Evolutionary conservation across 2,888 invertebrate genomes (phyloP), one percentile per base, ranked within the genome.

Genomic region (Podotricha telesiphe): DNA sequence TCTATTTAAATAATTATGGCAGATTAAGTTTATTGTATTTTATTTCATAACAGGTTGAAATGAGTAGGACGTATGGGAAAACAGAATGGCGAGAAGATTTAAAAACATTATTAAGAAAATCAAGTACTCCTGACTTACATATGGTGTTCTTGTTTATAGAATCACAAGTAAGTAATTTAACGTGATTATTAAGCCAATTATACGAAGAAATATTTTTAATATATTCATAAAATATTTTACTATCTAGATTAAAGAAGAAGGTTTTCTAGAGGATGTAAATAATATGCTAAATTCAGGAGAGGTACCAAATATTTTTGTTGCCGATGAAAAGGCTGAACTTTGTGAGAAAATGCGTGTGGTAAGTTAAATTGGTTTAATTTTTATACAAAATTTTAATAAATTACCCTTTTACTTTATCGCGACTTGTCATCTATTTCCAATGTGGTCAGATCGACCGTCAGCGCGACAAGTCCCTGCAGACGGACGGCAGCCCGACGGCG

Each of bases 241-340:
- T 20, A 48, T 28, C 10, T n/a, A 97, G 95, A 97, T 98, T 47
- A 98, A 98, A 93, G 96, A 98, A 86, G 98, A 98, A 90, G 96
- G 96, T 0, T 98, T 98, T 82, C 90, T 99, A 62, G 98, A 99
- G 87, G 99, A 99, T 80, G 95, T 98, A 1, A 98, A 97, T 82
- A 98, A 98, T 83, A 94, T 99, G 86, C 88, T 99, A 55, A 98
- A 98, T 85, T 96, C 97, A 0, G 98, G 98, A 3, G 98, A 98
- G 93, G 97, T 98, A 0, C 98, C 98, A 0, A 98, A 98, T 87
- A 94, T 99, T 64, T 98, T 97, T 81, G 94, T 94, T 13, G 89
- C 94, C 5, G 98, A 98, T 77, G 98, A 99, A 82, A 97, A 96
- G 83, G 95, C 96, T 2, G 98, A 99, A 80, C 94, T 99, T 40